phyloP scores from a whole-genome alignment of 2,888 invertebrate genomes.

The Apocheima hispidaria region DNA sequence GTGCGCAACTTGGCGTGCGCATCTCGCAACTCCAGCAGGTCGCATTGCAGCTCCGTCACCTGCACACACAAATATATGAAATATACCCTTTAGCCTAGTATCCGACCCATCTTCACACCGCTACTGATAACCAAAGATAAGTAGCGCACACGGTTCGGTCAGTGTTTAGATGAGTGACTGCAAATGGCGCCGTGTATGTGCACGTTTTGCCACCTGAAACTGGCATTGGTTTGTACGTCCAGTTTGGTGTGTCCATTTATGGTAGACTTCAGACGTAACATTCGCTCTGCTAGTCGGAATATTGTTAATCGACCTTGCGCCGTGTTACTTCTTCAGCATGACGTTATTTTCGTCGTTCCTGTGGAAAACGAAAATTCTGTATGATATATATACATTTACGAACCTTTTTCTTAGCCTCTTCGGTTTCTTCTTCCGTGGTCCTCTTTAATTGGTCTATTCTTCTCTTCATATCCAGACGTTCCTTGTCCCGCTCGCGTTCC shows the following conservation, averaged over 20 bases:
- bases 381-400: not conserved
- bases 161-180: not conserved
- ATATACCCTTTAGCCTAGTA: not conserved
- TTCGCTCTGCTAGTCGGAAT: not conserved
- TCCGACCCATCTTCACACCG: not conserved
- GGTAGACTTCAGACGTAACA: not conserved
- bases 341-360: not conserved
- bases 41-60: conserved; percentile 93
- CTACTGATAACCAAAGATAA: not conserved
- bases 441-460: conserved; percentile 94
- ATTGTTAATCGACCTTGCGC: not conserved
- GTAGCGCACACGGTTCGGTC: not conserved
- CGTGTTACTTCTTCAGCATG: too few relatives aligned
- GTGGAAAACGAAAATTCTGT: not conserved
- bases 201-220: not conserved
- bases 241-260: not conserved
- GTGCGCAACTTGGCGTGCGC: conserved; percentile 96
- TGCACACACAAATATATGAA: conserved; percentile 38
- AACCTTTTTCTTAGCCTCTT: conserved; percentile 94
- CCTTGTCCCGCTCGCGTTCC: conserved; percentile 95
- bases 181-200: not conserved
- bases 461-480: conserved; percentile 94
- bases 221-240: not conserved
- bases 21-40: conserved; percentile 94
- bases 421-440: conserved; percentile 94